A percentile compares a stretch with the other conserved stretches of the same genome.
phyloP scores from a whole-genome alignment of 1,140 invertebrate species.

The Drosophila bocki region DNA sequence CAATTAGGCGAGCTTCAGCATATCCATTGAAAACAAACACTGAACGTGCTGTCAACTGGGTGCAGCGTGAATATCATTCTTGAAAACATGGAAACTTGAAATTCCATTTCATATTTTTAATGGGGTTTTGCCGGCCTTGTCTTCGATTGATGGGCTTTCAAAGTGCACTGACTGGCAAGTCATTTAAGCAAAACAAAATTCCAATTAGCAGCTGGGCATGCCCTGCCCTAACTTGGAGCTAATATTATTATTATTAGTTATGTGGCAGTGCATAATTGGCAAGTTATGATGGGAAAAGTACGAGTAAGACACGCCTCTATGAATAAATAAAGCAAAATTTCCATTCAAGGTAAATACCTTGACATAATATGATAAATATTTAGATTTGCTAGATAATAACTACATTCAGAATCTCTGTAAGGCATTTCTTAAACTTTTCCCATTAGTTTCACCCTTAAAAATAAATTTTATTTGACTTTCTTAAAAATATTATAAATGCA shows the following conservation, averaged over 20 bases:
- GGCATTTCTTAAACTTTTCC: not conserved
- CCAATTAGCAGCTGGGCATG: conserved; percentile 1
- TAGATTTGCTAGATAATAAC: not conserved
- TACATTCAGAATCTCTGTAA: too few relatives aligned
- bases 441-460: not conserved
- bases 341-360: not conserved
- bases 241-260: not conserved
- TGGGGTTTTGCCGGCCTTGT: conserved; percentile 14
- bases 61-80: conserved; percentile 22
- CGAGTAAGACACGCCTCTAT: not conserved
- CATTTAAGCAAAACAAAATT: not conserved
- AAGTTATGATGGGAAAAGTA: not conserved
- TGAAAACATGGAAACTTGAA: not conserved
- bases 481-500: not conserved
- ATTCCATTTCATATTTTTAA: conserved; percentile 21
- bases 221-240: not conserved
- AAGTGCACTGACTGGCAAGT: not conserved
- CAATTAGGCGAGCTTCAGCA: conserved; percentile 32
- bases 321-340: not conserved
- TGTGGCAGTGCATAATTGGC: conserved; percentile 3
- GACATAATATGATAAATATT: not conserved
- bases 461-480: not conserved
- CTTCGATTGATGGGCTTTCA: conserved; percentile 4
- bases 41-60: conserved; percentile 25
- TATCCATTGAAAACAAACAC: conserved; percentile 30